Evolutionary conservation across 2,888 invertebrate genomes (phyloP).

Genomic region (Drosophila recens): DNA sequence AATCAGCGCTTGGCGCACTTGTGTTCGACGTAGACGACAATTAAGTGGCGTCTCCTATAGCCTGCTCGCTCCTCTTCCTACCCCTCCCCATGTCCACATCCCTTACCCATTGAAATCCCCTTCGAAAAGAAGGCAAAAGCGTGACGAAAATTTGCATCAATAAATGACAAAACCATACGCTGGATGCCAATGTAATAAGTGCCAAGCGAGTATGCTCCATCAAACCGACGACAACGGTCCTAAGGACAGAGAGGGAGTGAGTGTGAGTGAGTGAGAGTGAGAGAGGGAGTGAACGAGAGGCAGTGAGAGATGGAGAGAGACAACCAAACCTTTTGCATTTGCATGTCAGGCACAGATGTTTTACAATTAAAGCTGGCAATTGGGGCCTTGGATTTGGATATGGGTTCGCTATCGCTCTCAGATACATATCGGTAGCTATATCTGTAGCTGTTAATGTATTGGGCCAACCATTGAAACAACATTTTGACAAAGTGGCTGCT

Average conservation of each 20-base stretch:
- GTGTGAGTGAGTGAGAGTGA: not conserved
- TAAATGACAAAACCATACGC: slow-evolving; percentile 80
- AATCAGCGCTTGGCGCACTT: slow-evolving; percentile 73
- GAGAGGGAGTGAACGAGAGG: not conserved
- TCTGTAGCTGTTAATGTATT: slow-evolving; percentile 6
- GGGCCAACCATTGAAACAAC: slow-evolving; percentile 60
- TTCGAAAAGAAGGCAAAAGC: slow-evolving; percentile 41
- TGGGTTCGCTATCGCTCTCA: slow-evolving; percentile 15
- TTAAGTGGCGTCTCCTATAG: slow-evolving; percentile 60
- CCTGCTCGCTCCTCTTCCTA: not conserved
- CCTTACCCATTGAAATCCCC: slow-evolving; percentile 8
- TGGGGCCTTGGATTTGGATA: slow-evolving; percentile 26
- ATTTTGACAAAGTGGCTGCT: slow-evolving; percentile 79
- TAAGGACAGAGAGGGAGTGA: not conserved
- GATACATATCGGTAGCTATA: slow-evolving; percentile 3
- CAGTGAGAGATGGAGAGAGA: not conserved
- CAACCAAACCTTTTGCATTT: slow-evolving; percentile 69
- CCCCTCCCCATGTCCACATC: not conserved
- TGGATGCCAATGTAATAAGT: slow-evolving; percentile 77
- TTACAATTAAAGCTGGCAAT: slow-evolving; percentile 72
- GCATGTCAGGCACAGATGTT: slow-evolving; percentile 75
- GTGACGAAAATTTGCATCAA: slow-evolving; percentile 74
- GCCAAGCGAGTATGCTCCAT: slow-evolving; percentile 76
- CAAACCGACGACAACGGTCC: slow-evolving; percentile 46
- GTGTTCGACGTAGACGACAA: slow-evolving; percentile 79